phyloP scores from a whole-genome alignment of 2,797 vertebrate species.

The Stomatorhinus walkeri region DNA sequence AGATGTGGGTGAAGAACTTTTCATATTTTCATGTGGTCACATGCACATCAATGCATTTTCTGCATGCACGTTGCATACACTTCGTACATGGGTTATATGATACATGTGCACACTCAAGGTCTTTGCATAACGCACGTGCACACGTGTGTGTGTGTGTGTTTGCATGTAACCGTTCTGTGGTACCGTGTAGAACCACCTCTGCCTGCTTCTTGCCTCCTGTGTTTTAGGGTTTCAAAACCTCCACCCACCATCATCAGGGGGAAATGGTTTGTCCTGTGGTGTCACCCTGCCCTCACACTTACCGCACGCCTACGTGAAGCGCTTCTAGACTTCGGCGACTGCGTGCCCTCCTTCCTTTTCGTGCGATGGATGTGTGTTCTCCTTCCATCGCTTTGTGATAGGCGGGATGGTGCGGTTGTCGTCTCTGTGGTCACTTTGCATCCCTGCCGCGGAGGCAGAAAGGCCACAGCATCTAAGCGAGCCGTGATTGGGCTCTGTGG shows the following conservation, averaged over 20 bases:
- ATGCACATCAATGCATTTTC: background rate
- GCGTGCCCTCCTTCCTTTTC: background rate
- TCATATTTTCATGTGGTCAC: background rate
- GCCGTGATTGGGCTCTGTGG: background rate
- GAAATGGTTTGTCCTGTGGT: slow-evolving; percentile 5
- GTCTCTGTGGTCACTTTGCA: background rate
- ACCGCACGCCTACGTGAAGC: background rate
- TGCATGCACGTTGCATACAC: background rate
- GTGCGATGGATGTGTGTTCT: background rate
- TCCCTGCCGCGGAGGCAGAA: background rate
- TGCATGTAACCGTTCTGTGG: background rate
- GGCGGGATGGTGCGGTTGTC: background rate
- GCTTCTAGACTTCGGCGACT: background rate
- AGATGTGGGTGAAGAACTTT: background rate
- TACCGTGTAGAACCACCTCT: background rate
- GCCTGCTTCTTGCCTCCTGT: background rate
- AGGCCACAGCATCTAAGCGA: background rate
- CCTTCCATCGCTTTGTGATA: background rate
- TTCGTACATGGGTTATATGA: background rate
- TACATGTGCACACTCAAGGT: background rate
- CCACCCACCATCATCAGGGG: background rate
- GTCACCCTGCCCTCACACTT: background rate
- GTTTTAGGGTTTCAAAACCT: background rate
- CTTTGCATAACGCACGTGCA: background rate
- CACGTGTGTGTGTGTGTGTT: background rate